Conservation (phyloP, 2,888 invertebrate genomes). For the Ectropis crepuscularia region DNA sequence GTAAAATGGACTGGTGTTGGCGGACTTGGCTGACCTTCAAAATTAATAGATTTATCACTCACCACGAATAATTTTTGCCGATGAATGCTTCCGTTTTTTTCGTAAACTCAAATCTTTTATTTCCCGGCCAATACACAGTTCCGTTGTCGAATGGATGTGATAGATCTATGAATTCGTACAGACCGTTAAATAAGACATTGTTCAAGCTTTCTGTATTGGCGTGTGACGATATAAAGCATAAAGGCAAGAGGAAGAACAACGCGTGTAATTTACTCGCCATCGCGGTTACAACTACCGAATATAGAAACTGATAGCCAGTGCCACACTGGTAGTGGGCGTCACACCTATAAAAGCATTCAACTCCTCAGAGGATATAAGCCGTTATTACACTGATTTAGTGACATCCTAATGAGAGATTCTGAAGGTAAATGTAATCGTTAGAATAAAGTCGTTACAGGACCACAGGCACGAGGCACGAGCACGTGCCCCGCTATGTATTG, state of each 20-base stretch:
- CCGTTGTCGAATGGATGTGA: slow-evolving; percentile 60
- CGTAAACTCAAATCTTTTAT: slow-evolving; percentile 56
- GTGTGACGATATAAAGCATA: slow-evolving; percentile 23
- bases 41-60: slow-evolving; percentile 37
- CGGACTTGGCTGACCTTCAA: too few relatives aligned
- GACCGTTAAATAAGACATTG: slow-evolving; percentile 56
- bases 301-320: too few relatives aligned
- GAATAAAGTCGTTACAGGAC: too few relatives aligned
- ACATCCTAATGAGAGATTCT: too few relatives aligned
- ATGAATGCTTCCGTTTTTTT: slow-evolving; percentile 47
- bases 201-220: slow-evolving; percentile 48
- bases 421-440: too few relatives aligned
- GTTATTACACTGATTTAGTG: too few relatives aligned
- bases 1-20: too few relatives aligned
- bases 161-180: slow-evolving; percentile 66
- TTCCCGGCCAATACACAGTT: slow-evolving; percentile 62
- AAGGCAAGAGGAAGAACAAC: slow-evolving; percentile 33
- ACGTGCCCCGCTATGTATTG: too few relatives aligned
- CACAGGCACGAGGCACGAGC: too few relatives aligned
- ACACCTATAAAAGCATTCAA: too few relatives aligned
- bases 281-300: slow-evolving; percentile 16
- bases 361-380: too few relatives aligned
- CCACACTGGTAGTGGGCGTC: too few relatives aligned
- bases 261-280: slow-evolving; percentile 47
- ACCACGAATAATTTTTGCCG: slow-evolving; percentile 55